Evolutionary conservation across 2,113 vertebrate genomes (phyloP), one percentile per base, ranked within the genome.

Genomic region (Pterocles burchelli): DNA sequence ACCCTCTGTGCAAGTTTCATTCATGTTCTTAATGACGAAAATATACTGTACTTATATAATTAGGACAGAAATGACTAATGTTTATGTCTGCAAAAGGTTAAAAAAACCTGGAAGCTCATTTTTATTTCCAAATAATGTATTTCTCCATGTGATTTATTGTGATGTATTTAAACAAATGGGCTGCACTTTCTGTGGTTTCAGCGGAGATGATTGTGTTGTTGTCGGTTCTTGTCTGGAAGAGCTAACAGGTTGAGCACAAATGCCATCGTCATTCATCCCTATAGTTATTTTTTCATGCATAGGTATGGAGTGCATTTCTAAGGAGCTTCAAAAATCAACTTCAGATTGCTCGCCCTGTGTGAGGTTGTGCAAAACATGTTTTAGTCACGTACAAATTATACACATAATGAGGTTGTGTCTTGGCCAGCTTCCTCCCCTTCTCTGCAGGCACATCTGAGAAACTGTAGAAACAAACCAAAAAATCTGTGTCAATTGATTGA

Each of bases 71-170:
- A 25, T 89, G 73, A 94, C 61, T 85, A 91, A 96, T 82, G 70
- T 87, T 95, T 91, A 82, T 92, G 78, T 93, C 74, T 88, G 66
- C n/a, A 91, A 76, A 90, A 79, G 8, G 19, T 65, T 85, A 88
- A 66, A 34, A 89, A 85, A 89, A 85, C 52, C 34, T 87, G 41
- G 45, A 89, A 58, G 21, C 17, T 92, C 62, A 36, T 73, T 88
- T 95, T 73, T 82, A 15, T 76, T 95, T 85, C 90, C 85, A 87
- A 61, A 82, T 52, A 78, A 72, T 26, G 9, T 68, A 52, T 33
- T 85, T 70, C n/a, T 45, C 15, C 58, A 14, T 38, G 25, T 72
- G 66, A 89, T 28, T 92, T 91, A 33, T 16, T 78, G 49, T 87
- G 76, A 48, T 81, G 5, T 45, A 61, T 57, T 89, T 71, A 92